These are phyloP conservation scores for Erinaceus europaeus DNA, from an alignment of 2,113 vertebrate genomes.

Conservation along the genomic window DNA sequence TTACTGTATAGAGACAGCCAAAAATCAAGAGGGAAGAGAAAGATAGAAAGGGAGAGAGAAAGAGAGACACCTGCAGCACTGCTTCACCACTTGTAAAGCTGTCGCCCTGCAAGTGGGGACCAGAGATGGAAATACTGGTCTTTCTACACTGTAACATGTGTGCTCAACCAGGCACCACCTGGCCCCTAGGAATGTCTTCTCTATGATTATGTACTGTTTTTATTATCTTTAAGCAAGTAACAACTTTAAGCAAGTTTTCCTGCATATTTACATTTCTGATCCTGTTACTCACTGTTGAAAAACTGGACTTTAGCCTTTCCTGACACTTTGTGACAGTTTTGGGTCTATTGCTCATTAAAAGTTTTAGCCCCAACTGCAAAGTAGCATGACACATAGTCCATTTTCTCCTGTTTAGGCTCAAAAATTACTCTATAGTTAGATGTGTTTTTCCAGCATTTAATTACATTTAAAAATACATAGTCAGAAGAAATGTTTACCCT, in stretches of 20 bases:
- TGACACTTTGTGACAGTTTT: background rate
- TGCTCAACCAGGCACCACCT: too few relatives aligned
- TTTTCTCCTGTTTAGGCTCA: background rate
- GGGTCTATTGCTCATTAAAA: background rate
- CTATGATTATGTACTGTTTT: background rate
- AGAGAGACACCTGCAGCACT: too few relatives aligned
- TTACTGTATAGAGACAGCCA: too few relatives aligned
- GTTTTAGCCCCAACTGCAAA: background rate
- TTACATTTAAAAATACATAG: background rate
- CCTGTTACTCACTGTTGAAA: background rate
- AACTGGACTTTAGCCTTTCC: background rate
- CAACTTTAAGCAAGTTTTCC: background rate
- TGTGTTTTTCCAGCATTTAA: background rate
- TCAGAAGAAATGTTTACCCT: background rate
- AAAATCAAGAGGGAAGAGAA: too few relatives aligned
- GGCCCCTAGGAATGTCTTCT: background rate
- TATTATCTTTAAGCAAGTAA: background rate
- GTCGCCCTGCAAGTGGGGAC: too few relatives aligned
- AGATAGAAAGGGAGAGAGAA: too few relatives aligned
- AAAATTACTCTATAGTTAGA: background rate
- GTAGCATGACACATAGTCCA: background rate
- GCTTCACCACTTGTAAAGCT: too few relatives aligned
- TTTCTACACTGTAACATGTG: too few relatives aligned
- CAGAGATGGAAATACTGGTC: too few relatives aligned
- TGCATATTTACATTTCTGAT: background rate